Percentiles rank a stretch among this genome's conserved stretches.
phyloP scores from a whole-genome alignment of 2,113 vertebrate genomes.

The Riparia riparia region DNA sequence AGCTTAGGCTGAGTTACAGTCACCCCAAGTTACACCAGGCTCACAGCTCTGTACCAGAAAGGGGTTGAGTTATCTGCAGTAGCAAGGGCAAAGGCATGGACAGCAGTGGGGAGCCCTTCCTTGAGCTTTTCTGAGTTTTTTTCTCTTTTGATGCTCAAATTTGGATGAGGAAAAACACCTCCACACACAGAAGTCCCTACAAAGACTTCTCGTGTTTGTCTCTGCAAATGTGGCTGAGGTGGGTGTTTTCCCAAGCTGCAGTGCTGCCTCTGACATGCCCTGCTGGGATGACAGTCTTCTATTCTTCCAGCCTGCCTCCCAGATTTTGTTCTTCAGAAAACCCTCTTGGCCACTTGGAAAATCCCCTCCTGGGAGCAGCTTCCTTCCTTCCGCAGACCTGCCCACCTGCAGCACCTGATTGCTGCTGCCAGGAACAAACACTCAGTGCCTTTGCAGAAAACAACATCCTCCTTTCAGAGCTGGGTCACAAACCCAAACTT shows the following conservation, averaged over 20 bases:
- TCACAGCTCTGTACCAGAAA: background rate
- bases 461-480: slow-evolving; percentile 3
- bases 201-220: background rate
- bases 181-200: background rate
- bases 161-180: background rate
- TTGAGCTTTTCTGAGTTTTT: background rate
- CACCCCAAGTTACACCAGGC: accelerated
- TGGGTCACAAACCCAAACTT: background rate
- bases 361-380: background rate
- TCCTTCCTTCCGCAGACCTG: background rate
- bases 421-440: background rate
- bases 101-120: background rate
- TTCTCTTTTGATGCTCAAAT: background rate
- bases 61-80: background rate
- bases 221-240: background rate
- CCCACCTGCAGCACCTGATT: background rate
- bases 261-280: background rate
- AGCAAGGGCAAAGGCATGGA: background rate
- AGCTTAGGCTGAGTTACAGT: accelerated
- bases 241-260: background rate
- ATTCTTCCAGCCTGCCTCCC: background rate
- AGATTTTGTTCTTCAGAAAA: background rate
- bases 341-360: background rate
- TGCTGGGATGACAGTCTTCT: background rate
- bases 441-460: background rate